Evolutionary conservation across 2,888 invertebrate species (phyloP).

Genomic region (Torymus aiolomorphi): DNA sequence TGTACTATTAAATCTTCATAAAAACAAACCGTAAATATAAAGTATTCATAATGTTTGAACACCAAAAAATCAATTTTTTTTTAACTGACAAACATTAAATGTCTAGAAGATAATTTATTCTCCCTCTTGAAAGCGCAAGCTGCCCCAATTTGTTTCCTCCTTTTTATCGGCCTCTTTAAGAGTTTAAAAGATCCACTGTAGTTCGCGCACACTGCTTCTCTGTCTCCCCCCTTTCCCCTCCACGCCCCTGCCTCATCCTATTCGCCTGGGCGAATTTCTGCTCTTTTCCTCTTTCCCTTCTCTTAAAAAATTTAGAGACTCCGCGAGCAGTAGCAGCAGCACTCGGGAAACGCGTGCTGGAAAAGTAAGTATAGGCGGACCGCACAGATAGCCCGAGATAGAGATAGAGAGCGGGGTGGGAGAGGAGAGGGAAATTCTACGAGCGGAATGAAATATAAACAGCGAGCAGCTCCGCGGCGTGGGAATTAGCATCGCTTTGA

Average conservation of each 20-base stretch:
- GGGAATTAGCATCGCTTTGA: conserved; percentile 54
- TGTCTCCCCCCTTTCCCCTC: neutral
- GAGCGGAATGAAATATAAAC: conserved; percentile 53
- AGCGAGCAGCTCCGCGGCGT: conserved; percentile 34
- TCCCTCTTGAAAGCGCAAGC: neutral
- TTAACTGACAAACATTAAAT: no score
- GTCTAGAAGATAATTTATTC: no score
- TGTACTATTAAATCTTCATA: no score
- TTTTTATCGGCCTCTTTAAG: conserved; percentile 42
- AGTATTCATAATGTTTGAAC: no score
- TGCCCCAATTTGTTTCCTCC: conserved; percentile 31
- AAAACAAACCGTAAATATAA: no score
- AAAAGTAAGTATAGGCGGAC: conserved; percentile 17
- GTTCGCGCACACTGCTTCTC: conserved; percentile 6
- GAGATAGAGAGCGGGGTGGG: conserved; percentile 8
- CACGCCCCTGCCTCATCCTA: neutral
- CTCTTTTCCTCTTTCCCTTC: neutral
- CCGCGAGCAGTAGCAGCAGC: neutral
- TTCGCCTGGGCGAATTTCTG: no score
- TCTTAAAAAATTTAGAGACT: conserved; percentile 51
- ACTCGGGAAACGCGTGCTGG: neutral
- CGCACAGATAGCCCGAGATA: neutral
- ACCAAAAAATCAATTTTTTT: no score
- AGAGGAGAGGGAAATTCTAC: conserved; percentile 24
- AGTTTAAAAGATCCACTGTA: conserved; percentile 32